Base-by-base conservation (phyloP, 2,888 invertebrate genomes). In the Plusia festucae region DNA sequence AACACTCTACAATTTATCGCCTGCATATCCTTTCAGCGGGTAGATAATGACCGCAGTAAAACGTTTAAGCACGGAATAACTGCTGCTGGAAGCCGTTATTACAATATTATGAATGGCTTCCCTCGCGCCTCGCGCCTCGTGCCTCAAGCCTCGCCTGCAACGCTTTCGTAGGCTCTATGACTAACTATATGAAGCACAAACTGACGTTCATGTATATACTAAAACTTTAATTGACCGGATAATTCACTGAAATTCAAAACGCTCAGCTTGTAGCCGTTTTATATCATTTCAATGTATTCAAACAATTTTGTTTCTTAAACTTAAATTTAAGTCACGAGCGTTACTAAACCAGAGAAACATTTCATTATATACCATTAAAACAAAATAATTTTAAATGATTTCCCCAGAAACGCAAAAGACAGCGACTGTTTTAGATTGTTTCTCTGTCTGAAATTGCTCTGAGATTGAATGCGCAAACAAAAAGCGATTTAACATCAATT, bases 11-110 rank as follows among this genome's bases (percentile, higher is more conserved):
- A 91, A 95, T 95, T 94, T 95, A 95, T 94, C 88, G 94, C 91
- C 86, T 94, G 94, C 93, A 95, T 94, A 95, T 94, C 94, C 94
- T 94, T 94, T 95, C 95, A 94, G 90, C 93, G 94, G 91, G 91
- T 93, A 93, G 94, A 94, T 95, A 95, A 95, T 95, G 94, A 94
- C 94, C 92, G 93, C 92, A 94, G 94, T 95, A 93, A 94, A 95
- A 93, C 95, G 94, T 93, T 94, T 94, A 94, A 94, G 94, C 93
- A 94, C 92, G 94, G 89, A 91, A 94, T 94, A 94, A 94, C 93
- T 93, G 94, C 88, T 90, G 90, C 87, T 94, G 88, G 93, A 90
- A 91, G 90, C 93, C 91, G 93, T 94, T 94, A 95, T 94, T 95
- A 95, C 94, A 93, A 93, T 94, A 94, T 94, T 94, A 94, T 94